Base-by-base conservation (phyloP, 1,140 invertebrate genomes). In the Papilio xuthus region DNA sequence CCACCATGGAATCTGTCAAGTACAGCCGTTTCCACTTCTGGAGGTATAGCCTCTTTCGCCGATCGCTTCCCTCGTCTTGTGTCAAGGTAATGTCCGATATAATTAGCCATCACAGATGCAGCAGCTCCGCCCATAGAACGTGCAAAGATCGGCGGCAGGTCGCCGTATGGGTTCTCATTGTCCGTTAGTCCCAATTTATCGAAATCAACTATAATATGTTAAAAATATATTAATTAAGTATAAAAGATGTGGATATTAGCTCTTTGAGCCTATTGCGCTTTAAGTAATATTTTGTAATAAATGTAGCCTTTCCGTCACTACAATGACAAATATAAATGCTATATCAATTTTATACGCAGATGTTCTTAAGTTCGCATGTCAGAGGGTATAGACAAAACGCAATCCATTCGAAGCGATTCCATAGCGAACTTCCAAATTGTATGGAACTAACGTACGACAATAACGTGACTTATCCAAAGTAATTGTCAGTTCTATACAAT, bases 121-220 rank as follows among this genome's bases (percentile, higher is more conserved):
- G 96, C 96, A 23, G 96, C 94, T 70, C 95, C 95, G 12, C 97
- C 96, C 94, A 97, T 96, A 6, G 96, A 96, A 76, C 92, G 77
- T 1, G 96, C 96, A 75, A 97, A 95, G 3, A 96, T 94, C 2
- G 96, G 96, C 0, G 97, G 97, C 47, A 97, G 87, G n/a, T 95
- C 95, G 7, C 97, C 97, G 83, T 97, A 96, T 0, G 97, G 97
- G 92, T 98, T 98, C 85, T 97, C 96, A 84, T 97, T 97, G 83
- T 97, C 97, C 8, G 97, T 98, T 83, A 97, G 85, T 12, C 97
- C 97, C 77, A 98, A 86, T 85, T 97, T 96, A 87, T 97, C 97
- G 86, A 98, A 97, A 82, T 97, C 96, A 92, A 98, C 97, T 98
- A 89, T 18, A 84, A 87, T 18, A n/a, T 70, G 4, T 10, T 41